These are phyloP conservation scores for Teleogryllus occipitalis DNA, from an alignment of 1,140 invertebrate species.

Conservation along the genomic window DNA sequence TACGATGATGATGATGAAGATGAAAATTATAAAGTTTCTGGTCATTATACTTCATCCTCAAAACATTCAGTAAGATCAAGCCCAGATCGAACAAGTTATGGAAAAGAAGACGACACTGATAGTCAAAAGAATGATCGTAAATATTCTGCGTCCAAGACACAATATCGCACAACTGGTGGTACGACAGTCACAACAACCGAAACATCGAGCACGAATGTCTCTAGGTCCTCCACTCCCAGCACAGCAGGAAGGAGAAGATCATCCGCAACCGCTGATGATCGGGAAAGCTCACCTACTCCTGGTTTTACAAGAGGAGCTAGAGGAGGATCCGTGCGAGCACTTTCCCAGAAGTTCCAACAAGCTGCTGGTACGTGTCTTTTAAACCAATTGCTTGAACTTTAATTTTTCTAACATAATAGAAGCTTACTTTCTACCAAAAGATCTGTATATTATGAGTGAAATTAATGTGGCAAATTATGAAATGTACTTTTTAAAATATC, in stretches of 20 bases:
- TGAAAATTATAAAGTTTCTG: neutral
- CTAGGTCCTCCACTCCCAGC: conserved; percentile 17
- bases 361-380: conserved; percentile 32
- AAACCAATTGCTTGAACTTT: neutral
- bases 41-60: neutral
- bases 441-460: neutral
- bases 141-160: neutral
- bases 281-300: conserved; percentile 16
- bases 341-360: conserved; percentile 64
- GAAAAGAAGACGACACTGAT: conserved; percentile 3
- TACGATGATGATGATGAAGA: neutral
- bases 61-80: neutral
- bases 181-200: neutral
- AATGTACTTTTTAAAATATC: neutral
- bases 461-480: neutral
- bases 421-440: neutral
- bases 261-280: conserved; percentile 2
- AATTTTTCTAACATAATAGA: neutral
- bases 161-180: neutral
- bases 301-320: conserved; percentile 46
- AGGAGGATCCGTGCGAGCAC: conserved; percentile 57
- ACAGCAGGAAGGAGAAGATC: conserved; percentile 7
- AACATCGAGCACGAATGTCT: neutral
- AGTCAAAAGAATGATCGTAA: neutral
- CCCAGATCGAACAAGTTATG: conserved; percentile 7